A percentile compares a stretch with the other conserved stretches of the same genome.
phyloP scores from a whole-genome alignment of 2,888 invertebrate genomes.

The Lobophora halterata region DNA sequence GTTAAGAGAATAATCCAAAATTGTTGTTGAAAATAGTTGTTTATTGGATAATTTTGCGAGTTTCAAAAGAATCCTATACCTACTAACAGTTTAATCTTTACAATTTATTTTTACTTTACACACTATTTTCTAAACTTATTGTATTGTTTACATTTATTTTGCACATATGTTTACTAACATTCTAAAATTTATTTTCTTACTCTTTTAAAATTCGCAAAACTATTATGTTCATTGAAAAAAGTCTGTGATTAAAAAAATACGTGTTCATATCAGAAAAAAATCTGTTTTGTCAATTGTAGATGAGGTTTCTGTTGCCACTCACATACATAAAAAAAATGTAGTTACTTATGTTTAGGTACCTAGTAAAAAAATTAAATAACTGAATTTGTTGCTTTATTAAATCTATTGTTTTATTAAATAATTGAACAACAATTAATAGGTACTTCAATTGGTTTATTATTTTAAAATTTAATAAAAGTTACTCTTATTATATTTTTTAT shows the following conservation, averaged over 20 bases:
- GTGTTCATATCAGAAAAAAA: constrained; percentile 54
- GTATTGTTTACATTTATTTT: neutral
- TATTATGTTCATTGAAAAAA: constrained; percentile 32
- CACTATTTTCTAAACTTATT: neutral
- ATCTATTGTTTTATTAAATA: no score
- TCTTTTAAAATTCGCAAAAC: constrained; percentile 28
- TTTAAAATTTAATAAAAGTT: neutral
- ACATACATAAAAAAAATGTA: no score
- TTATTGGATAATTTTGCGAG: constrained; percentile 29
- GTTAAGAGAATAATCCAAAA: constrained; percentile 35
- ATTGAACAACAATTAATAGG: no score
- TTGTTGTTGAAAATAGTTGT: constrained; percentile 42
- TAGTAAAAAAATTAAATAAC: no score
- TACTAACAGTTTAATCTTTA: neutral
- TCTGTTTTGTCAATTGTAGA: constrained; percentile 15
- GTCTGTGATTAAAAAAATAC: constrained; percentile 51
- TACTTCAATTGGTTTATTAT: no score
- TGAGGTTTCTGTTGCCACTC: neutral
- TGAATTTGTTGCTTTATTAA: no score
- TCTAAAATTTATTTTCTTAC: neutral
- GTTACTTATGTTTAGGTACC: no score
- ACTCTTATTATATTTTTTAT: neutral
- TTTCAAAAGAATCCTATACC: constrained; percentile 26
- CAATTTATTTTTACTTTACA: neutral
- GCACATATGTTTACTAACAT: neutral